Evolutionary conservation across 53 echinoderm and acorn worm genomes (phyloP).

Genomic region (Hippasteria phrygiana): DNA sequence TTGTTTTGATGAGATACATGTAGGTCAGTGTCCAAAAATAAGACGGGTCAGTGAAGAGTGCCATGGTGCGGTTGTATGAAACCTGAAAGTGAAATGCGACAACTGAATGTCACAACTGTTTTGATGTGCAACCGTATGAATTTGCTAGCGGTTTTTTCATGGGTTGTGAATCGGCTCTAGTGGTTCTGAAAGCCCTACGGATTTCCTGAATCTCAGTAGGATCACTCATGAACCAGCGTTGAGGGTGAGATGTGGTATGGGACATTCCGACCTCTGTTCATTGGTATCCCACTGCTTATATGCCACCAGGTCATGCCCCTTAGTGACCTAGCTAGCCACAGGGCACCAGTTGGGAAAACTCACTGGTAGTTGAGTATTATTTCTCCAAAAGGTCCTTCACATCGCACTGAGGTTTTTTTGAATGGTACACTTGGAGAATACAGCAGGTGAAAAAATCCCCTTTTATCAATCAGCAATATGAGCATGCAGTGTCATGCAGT

Average conservation of each 20-base stretch:
- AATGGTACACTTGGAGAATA: neutral
- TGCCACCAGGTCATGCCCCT: slow-evolving; percentile 7
- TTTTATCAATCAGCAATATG: too few relatives aligned
- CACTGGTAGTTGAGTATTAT: neutral
- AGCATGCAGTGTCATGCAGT: too few relatives aligned
- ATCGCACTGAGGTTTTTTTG: neutral
- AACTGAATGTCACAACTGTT: too few relatives aligned
- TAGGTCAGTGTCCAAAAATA: too few relatives aligned
- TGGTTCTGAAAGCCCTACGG: neutral
- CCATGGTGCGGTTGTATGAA: too few relatives aligned
- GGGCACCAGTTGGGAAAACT: slow-evolving; percentile 26
- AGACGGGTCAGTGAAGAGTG: too few relatives aligned
- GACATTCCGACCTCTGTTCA: slow-evolving; percentile 41
- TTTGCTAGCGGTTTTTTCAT: too few relatives aligned
- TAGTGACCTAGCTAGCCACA: slow-evolving; percentile 13
- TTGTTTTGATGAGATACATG: too few relatives aligned
- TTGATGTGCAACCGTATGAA: too few relatives aligned
- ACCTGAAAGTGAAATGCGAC: too few relatives aligned
- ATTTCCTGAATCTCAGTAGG: neutral
- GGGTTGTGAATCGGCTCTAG: too few relatives aligned
- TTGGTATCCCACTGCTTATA: slow-evolving; percentile 51
- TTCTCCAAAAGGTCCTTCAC: neutral
- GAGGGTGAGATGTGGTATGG: neutral
- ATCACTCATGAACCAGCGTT: neutral
- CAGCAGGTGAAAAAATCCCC: neutral